phyloP scores from a whole-genome alignment of 1,140 invertebrate species.

The Orchestia grillus region DNA sequence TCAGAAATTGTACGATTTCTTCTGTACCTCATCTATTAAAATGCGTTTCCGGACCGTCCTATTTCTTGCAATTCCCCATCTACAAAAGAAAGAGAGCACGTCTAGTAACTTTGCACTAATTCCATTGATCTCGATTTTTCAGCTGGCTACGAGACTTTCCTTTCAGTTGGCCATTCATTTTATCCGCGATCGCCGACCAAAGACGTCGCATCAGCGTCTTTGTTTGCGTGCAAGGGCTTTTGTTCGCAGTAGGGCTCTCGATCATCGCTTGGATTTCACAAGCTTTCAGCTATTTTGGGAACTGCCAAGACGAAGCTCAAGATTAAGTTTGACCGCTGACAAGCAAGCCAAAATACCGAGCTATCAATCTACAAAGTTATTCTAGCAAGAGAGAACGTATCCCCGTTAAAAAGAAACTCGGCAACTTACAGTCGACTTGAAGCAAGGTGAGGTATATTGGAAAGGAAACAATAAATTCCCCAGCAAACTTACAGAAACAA shows the following conservation, averaged over 20 bases:
- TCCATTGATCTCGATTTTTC: neutral
- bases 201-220: constrained; percentile 11
- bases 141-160: constrained; percentile 13
- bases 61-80: neutral
- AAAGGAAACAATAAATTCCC: neutral
- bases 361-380: neutral
- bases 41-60: neutral
- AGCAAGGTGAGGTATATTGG: neutral
- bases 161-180: constrained; percentile 3
- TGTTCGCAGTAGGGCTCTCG: constrained; percentile 29
- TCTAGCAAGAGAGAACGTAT: neutral
- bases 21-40: neutral
- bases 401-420: neutral
- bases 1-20: neutral
- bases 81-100: neutral
- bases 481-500: neutral
- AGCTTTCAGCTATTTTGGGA: neutral
- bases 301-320: neutral
- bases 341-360: neutral
- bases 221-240: constrained; percentile 18
- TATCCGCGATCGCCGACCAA: neutral
- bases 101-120: neutral
- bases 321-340: neutral
- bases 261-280: constrained; percentile 7
- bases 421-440: neutral